Evolutionary conservation across 2,113 vertebrate genomes (phyloP).

Genomic region (Brachyhypopomus occidentalis): DNA sequence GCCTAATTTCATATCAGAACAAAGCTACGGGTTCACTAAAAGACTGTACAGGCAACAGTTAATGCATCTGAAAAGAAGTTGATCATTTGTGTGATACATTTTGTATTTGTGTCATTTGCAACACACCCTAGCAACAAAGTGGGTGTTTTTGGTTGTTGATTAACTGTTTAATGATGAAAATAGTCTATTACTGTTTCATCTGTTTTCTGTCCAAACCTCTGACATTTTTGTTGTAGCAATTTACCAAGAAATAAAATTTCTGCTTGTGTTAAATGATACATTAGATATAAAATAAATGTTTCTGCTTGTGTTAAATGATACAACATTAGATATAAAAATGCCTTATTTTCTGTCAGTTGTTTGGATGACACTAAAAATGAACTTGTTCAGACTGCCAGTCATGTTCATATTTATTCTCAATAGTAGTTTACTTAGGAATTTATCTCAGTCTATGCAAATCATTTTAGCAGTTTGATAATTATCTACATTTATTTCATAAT

Average conservation of each 20-base stretch:
- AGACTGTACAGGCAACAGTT: background rate
- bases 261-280: background rate
- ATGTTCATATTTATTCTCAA: background rate
- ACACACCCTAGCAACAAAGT: background rate
- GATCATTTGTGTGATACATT: background rate
- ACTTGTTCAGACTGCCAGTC: too few relatives aligned
- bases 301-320: background rate
- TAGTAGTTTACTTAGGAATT: background rate
- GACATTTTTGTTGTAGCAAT: background rate
- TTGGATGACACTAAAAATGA: too few relatives aligned
- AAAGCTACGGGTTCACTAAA: background rate
- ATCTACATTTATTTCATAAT: background rate
- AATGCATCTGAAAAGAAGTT: background rate
- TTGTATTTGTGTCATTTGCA: background rate
- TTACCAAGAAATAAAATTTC: background rate
- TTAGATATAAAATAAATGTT: background rate
- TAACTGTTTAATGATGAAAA: background rate
- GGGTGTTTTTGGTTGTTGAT: background rate
- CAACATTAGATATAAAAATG: too few relatives aligned
- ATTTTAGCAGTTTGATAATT: background rate
- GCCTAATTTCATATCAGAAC: background rate
- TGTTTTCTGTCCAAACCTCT: background rate
- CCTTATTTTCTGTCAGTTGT: too few relatives aligned
- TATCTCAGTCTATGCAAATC: background rate
- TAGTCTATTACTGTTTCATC: background rate